A percentile compares a stretch with the other conserved stretches of the same genome.
These are phyloP conservation scores for Drosophila dunni DNA, from an alignment of 1,140 invertebrate genomes.

Conservation along the genomic window DNA sequence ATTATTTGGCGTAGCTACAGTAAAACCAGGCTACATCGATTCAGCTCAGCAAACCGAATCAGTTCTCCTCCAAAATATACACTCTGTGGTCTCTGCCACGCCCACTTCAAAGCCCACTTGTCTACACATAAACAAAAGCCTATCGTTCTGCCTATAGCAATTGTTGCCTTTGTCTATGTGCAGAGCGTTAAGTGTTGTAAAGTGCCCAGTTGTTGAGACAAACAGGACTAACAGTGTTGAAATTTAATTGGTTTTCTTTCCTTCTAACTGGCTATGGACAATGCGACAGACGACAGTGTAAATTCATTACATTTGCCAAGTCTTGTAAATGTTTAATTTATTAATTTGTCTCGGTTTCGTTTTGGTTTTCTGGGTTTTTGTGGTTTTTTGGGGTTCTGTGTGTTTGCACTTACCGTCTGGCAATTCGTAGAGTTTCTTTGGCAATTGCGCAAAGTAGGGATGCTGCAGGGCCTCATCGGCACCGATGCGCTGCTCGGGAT, in stretches of 20 bases:
- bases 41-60: no score
- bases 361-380: neutral
- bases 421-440: conserved; percentile 94
- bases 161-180: conserved; percentile 11
- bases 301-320: conserved; percentile 7
- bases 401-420: conserved; percentile 90
- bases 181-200: neutral
- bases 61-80: no score
- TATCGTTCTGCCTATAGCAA: neutral
- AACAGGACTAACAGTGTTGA: conserved; percentile 35
- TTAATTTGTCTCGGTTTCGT: conserved; percentile 32
- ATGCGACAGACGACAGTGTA: conserved; percentile 20
- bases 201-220: conserved; percentile 25
- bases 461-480: conserved; percentile 95
- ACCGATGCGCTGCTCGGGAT: conserved; percentile 93
- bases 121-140: neutral
- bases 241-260: conserved; percentile 71
- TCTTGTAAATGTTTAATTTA: conserved; percentile 65
- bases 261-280: conserved; percentile 1
- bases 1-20: no score
- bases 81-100: no score
- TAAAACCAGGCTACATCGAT: no score
- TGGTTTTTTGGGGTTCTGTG: no score
- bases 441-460: conserved; percentile 95
- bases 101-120: no score